These are phyloP conservation scores for Geopemphigus sp. DNA, from an alignment of 1,140 invertebrate species.

Conservation along the genomic window DNA sequence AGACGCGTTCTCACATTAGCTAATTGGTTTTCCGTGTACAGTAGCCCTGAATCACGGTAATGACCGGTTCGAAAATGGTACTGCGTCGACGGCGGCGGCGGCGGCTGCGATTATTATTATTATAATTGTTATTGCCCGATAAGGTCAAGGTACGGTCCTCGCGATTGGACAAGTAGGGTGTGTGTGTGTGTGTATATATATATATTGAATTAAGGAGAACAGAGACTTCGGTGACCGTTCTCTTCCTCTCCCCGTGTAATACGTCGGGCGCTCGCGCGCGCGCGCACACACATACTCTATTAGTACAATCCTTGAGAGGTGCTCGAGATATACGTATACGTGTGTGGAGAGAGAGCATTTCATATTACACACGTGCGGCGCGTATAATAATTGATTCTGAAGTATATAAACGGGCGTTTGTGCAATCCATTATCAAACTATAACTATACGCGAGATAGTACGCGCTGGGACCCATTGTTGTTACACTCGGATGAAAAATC, in stretches of 20 bases:
- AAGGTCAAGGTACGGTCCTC: constrained; percentile 22
- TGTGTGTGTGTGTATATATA: not conserved
- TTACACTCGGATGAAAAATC: not conserved
- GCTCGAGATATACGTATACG: not conserved
- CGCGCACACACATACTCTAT: no score
- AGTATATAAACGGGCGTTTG: constrained; percentile 5
- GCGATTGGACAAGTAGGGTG: not conserved
- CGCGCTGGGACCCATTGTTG: not conserved
- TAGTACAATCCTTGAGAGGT: constrained; percentile 4
- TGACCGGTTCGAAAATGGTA: constrained; percentile 38
- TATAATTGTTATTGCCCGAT: constrained; percentile 43
- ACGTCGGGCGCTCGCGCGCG: no score
- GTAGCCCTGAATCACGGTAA: constrained; percentile 45
- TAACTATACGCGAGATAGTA: not conserved
- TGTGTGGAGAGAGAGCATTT: not conserved
- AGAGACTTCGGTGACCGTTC: not conserved
- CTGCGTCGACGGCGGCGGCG: not conserved
- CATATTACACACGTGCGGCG: not conserved
- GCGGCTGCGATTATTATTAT: not conserved
- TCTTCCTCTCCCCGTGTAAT: no score
- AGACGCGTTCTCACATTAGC: constrained; percentile 34
- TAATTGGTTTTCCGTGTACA: constrained; percentile 49
- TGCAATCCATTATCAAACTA: constrained; percentile 46
- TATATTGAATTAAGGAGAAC: not conserved
- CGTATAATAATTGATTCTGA: constrained; percentile 39